A percentile compares a stretch with the other conserved stretches of the same genome.
Conservation (phyloP, 2,113 vertebrate species). For the Neolamprologus ventralis region DNA sequence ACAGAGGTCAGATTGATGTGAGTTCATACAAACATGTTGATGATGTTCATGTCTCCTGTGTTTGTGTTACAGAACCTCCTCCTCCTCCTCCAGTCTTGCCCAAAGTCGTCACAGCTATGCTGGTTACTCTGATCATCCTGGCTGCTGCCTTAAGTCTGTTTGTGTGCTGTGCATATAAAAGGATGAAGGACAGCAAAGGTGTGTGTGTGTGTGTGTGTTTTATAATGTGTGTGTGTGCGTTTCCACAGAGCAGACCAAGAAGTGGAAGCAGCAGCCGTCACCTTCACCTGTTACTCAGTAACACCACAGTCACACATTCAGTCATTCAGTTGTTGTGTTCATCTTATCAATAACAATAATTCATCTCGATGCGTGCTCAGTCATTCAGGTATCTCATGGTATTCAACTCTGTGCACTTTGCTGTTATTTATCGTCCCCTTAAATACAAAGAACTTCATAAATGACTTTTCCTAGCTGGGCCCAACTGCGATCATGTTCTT, state of each 20-base stretch:
- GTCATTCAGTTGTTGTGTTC: neutral
- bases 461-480: too few species aligned
- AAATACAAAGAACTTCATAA: too few species aligned
- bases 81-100: rapidly evolving
- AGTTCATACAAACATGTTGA: neutral
- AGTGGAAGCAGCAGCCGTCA: neutral
- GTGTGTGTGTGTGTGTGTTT: rapidly evolving
- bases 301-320: neutral
- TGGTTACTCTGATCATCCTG: rapidly evolving
- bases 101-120: rapidly evolving
- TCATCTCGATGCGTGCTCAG: neutral
- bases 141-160: rapidly evolving
- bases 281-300: neutral
- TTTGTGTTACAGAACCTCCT: neutral
- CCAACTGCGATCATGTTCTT: too few species aligned
- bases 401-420: too few species aligned
- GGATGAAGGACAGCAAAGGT: neutral
- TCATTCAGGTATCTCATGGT: neutral
- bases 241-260: neutral
- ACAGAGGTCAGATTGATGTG: rapidly evolving
- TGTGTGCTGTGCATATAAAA: rapidly evolving
- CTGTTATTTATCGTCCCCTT: too few species aligned
- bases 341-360: neutral
- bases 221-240: neutral
- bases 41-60: rapidly evolving